These are phyloP conservation scores for Basileuterus tristriatus DNA, from an alignment of 2,797 vertebrate species.

Conservation along the genomic window DNA sequence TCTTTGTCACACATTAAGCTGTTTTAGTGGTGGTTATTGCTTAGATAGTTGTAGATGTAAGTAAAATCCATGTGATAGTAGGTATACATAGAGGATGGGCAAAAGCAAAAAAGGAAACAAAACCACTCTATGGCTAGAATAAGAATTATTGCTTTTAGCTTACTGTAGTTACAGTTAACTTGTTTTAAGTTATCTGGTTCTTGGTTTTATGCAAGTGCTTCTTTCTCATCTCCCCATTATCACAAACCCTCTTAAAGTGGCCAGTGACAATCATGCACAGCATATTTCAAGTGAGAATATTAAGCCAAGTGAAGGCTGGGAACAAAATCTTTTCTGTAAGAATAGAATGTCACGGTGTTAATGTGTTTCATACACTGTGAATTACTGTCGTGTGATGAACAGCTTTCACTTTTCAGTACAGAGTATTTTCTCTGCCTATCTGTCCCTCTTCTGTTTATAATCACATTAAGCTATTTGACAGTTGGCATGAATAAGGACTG, in stretches of 20 bases:
- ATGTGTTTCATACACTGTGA: slow-evolving; percentile 56
- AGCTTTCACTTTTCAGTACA: slow-evolving; percentile 59
- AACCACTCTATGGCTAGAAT: not conserved
- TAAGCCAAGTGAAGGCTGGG: slow-evolving; percentile 9
- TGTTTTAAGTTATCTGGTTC: not conserved
- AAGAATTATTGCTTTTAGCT: not conserved
- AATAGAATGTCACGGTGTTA: slow-evolving; percentile 38
- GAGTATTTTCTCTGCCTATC: slow-evolving; percentile 40
- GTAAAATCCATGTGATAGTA: not conserved
- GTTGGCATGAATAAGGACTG: not conserved
- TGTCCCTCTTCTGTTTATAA: slow-evolving; percentile 56
- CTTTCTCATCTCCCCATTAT: not conserved
- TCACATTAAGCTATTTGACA: slow-evolving; percentile 28
- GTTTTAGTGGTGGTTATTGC: not conserved
- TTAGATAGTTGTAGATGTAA: not conserved
- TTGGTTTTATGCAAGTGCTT: not conserved
- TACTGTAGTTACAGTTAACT: not conserved
- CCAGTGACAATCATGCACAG: not conserved
- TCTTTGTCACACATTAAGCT: not conserved
- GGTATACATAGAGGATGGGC: not conserved
- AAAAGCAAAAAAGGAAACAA: not conserved
- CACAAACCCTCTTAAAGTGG: not conserved
- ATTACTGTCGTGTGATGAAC: slow-evolving; percentile 50
- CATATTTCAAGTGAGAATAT: not conserved
- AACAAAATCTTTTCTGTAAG: slow-evolving; percentile 23